Evolutionary conservation across 2,888 invertebrate species (phyloP), one percentile per base, ranked within the genome.

Genomic region (Hirtodrosophila duncani): DNA sequence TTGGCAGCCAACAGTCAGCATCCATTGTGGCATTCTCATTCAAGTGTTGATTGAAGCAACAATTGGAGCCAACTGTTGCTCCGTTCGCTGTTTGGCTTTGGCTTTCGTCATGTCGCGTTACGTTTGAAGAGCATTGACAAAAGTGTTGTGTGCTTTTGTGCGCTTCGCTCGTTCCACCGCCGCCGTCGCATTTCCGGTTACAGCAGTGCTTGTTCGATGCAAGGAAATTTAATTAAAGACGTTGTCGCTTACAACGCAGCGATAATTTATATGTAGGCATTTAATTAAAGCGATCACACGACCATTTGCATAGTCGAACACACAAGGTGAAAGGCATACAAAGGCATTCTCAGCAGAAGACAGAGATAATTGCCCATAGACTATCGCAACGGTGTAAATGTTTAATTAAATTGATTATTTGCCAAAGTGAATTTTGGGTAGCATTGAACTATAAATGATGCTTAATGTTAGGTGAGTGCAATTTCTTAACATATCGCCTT

Each of bases 41-140:
- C 49, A 34, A 60, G 60, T 61, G 71, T 61, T 68, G 71, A 68
- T 64, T 67, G 64, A 75, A 69, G 75, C 77, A 78, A 78, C 79
- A 77, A 80, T 77, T 74, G 80, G 67, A 68, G 71, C 67, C 78
- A 78, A 78, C 70, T 77, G 75, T 77, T 77, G 77, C 68, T 33
- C 60, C 21, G 13, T 21, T 24, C 39, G 46, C 42, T 13, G 51
- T 42, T 64, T 64, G 44, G 49, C 51, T 55, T 59, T 53, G 67
- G 51, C 63, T 52, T 60, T 57, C 50, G 57, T 48, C 63, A 56
- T 53, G 58, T 59, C 58, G 51, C 49, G 63, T 61, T 55, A 30
- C 53, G 21, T 52, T 64, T 49, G 18, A 55, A 50, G 24, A 23
- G 53, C 59, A 52, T 20, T 44, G 43, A 62, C 60, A 50, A 63